phyloP scores from a whole-genome alignment of 2,113 vertebrate species.

The Mastomys natalensis region DNA sequence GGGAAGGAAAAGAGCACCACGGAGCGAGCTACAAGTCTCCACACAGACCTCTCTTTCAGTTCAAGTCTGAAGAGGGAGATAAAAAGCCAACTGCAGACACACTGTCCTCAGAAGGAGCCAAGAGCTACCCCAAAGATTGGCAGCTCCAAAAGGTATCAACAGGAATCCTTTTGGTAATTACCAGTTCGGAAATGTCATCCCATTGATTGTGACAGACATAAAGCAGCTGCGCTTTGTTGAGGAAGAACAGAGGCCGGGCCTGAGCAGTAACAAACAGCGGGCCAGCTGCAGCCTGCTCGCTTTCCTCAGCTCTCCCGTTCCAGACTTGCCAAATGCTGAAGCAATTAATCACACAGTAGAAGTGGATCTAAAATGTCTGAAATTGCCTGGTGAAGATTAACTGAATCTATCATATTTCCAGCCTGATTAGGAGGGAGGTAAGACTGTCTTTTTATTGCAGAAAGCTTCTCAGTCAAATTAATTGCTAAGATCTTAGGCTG shows the following conservation, averaged over 20 bases:
- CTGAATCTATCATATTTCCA: slow-evolving; percentile 83
- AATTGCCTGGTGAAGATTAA: slow-evolving; percentile 85
- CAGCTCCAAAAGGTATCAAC: slow-evolving; percentile 85
- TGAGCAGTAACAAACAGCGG: slow-evolving; percentile 78
- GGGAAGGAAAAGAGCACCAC: slow-evolving; percentile 48
- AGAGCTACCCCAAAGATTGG: slow-evolving; percentile 81
- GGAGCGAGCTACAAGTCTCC: slow-evolving; percentile 79
- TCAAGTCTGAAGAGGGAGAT: slow-evolving; percentile 83
- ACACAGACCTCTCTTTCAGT: slow-evolving; percentile 83
- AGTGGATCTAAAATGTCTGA: slow-evolving; percentile 86
- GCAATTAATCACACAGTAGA: slow-evolving; percentile 87
- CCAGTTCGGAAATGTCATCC: slow-evolving; percentile 86
- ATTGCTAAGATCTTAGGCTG: slow-evolving; percentile 76
- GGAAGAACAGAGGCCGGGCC: slow-evolving; percentile 76
- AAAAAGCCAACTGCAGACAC: slow-evolving; percentile 83
- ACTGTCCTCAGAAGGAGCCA: slow-evolving; percentile 80
- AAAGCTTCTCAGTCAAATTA: slow-evolving; percentile 70
- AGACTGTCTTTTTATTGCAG: slow-evolving; percentile 57
- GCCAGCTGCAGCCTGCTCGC: slow-evolving; percentile 87
- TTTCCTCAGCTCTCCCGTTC: slow-evolving; percentile 81
- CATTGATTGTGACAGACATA: slow-evolving; percentile 84
- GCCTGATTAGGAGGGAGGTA: slow-evolving; percentile 68
- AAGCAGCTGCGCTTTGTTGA: slow-evolving; percentile 85
- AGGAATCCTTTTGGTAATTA: slow-evolving; percentile 86
- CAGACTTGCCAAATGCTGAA: slow-evolving; percentile 86